Evolutionary conservation across 1,140 invertebrate genomes (phyloP).

Genomic region (Papilio helenus): DNA sequence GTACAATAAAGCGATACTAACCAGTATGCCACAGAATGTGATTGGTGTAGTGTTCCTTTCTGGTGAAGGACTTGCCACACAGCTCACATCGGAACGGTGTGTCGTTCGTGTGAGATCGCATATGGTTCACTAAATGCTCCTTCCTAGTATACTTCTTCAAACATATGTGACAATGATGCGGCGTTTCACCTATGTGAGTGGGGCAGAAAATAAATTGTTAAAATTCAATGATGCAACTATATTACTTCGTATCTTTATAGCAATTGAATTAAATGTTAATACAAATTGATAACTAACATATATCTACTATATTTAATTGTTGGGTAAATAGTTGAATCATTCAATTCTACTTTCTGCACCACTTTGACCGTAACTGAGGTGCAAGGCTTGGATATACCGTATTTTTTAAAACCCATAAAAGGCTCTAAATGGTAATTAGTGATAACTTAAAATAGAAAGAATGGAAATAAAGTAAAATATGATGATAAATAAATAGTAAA

Average conservation of each 20-base stretch:
- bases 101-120: slow-evolving; percentile 93
- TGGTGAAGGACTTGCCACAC: slow-evolving; percentile 94
- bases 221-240: slow-evolving; percentile 83
- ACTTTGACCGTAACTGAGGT: slow-evolving; percentile 62
- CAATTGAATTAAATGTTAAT: slow-evolving; percentile 38
- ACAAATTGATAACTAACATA: slow-evolving; percentile 43
- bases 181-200: slow-evolving; percentile 85
- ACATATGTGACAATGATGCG: slow-evolving; percentile 89
- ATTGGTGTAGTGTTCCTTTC: slow-evolving; percentile 93
- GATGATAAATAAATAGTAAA: slow-evolving; percentile 9
- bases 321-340: slow-evolving; percentile 78
- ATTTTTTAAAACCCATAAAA: slow-evolving; percentile 43
- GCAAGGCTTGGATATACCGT: slow-evolving; percentile 72
- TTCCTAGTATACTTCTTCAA: slow-evolving; percentile 91
- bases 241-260: slow-evolving; percentile 41
- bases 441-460: slow-evolving; percentile 11
- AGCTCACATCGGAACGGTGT: slow-evolving; percentile 91
- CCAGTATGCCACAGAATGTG: slow-evolving; percentile 93
- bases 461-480: slow-evolving; percentile 20
- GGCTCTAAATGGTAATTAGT: background rate
- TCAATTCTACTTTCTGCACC: slow-evolving; percentile 80
- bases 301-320: slow-evolving; percentile 37
- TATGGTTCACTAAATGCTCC: slow-evolving; percentile 90
- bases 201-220: slow-evolving; percentile 81
- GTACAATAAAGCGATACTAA: slow-evolving; percentile 69